Evolutionary conservation across 2,888 invertebrate genomes (phyloP), one percentile per base, ranked within the genome.

Genomic region (Uropetala carovei): DNA sequence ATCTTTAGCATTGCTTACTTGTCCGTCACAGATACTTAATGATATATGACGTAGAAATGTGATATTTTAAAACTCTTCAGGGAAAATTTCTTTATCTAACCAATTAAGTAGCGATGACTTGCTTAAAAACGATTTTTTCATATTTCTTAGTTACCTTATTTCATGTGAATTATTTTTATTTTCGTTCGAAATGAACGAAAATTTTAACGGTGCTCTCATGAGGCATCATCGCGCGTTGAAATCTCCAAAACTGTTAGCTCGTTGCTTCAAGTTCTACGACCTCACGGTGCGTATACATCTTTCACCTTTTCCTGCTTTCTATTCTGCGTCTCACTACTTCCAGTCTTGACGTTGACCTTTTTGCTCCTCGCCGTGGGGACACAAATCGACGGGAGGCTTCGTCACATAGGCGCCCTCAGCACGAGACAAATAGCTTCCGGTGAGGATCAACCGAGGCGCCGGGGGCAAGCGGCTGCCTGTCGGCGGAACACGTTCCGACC

Each of bases 401-500:
- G 89, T 89, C 89, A 64, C 89, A 43, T 64, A 56, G 89, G 60
- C 89, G 86, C 60, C 86, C 86, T 60, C 89, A 22, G 89, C 89
- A 30, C 16, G 27, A 89, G 89, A 89, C 89, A 64, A 89, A 89
- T 89, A 60, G 89, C 89, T 89, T 89, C 89, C 89, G 89, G 89
- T 89, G 64, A 89, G 43, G 14, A 30, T 89, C 64, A 64, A n/a
- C 64, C 43, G 18, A 89, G 89, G 89, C 89, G 89, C 43, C 43
- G 43, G 89, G 89, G 60, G 64, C 22, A 27, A 89, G 64, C 60
- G 43, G 58, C 56, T 64, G 89, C 64, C 89, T 89, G 56, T n/a
- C 64, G 18, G 18, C 89, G 18, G 86, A 60, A 27, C 86, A 86
- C 22, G 60, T 86, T 86, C 59, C 30, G 30, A 89, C 89, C 89